A percentile compares a stretch with the other conserved stretches of the same genome.
Conservation (phyloP, 2,888 invertebrate genomes). For the Epinotia brunnichana region DNA sequence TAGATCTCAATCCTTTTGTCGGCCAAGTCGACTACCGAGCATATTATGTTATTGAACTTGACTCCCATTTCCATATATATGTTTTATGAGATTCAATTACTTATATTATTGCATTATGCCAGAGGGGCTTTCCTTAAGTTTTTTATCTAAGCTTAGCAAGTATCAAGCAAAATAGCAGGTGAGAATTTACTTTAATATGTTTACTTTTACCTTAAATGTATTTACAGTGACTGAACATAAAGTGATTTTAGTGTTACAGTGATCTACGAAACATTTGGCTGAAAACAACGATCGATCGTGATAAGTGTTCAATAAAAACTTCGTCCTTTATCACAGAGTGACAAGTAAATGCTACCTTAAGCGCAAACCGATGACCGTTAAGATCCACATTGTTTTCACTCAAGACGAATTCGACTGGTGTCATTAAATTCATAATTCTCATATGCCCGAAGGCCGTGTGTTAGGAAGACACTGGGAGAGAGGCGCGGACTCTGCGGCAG, state of each 20-base stretch:
- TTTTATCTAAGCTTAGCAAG: too few relatives aligned
- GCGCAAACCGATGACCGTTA: constrained; percentile 65
- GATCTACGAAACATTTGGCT: not conserved
- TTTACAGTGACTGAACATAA: not conserved
- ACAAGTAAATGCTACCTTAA: constrained; percentile 50
- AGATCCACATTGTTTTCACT: constrained; percentile 81
- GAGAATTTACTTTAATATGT: not conserved
- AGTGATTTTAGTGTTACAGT: constrained; percentile 19
- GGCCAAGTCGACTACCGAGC: too few relatives aligned
- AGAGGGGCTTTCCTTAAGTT: too few relatives aligned
- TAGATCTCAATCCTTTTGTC: too few relatives aligned
- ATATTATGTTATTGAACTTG: too few relatives aligned
- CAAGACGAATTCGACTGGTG: constrained; percentile 77
- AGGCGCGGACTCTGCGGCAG: constrained; percentile 71
- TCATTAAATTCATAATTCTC: constrained; percentile 84
- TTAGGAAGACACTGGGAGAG: constrained; percentile 83
- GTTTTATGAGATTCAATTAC: too few relatives aligned
- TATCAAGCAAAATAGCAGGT: too few relatives aligned
- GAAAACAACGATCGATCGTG: not conserved
- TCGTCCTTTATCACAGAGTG: constrained; percentile 42
- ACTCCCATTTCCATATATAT: too few relatives aligned
- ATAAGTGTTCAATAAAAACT: constrained; percentile 26
- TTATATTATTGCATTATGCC: too few relatives aligned
- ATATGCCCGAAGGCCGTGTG: constrained; percentile 80
- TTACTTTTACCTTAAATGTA: not conserved